Evolutionary conservation across 2,113 vertebrate genomes (phyloP).

Genomic region (Sphyrna mokarran): DNA sequence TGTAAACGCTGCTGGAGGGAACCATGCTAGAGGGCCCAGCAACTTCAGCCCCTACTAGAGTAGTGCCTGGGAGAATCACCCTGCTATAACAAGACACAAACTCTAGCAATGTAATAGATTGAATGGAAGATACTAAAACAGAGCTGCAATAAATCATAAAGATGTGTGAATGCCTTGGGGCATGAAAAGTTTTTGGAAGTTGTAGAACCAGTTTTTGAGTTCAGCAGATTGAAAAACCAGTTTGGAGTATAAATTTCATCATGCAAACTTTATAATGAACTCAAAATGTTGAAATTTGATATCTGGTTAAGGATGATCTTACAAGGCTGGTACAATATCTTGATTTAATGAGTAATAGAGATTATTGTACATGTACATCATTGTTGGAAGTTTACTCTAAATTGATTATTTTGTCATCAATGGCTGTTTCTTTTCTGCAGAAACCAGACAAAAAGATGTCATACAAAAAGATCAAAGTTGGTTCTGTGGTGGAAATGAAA

Average conservation of each 20-base stretch:
- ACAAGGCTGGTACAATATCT: not conserved
- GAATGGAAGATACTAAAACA: not conserved
- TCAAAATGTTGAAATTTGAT: not conserved
- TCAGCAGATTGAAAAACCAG: not conserved
- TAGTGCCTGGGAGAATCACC: no score
- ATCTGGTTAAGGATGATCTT: not conserved
- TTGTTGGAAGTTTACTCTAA: not conserved
- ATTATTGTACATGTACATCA: not conserved
- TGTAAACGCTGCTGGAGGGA: no score
- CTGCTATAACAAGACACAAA: no score
- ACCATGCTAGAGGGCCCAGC: no score
- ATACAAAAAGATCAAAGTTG: slow-evolving; percentile 75
- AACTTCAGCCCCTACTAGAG: no score
- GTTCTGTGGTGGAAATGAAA: slow-evolving; percentile 95
- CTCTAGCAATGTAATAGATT: not conserved
- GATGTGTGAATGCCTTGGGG: not conserved
- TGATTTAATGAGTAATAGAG: not conserved
- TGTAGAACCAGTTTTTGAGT: not conserved
- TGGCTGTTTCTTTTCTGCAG: slow-evolving; percentile 47
- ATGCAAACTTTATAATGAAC: no score
- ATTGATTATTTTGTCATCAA: not conserved
- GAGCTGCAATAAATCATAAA: not conserved
- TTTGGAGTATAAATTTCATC: not conserved
- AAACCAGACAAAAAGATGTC: slow-evolving; percentile 52
- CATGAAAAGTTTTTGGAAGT: not conserved